Conservation (phyloP, 2,113 vertebrate species). For the Elanus axillaris region DNA sequence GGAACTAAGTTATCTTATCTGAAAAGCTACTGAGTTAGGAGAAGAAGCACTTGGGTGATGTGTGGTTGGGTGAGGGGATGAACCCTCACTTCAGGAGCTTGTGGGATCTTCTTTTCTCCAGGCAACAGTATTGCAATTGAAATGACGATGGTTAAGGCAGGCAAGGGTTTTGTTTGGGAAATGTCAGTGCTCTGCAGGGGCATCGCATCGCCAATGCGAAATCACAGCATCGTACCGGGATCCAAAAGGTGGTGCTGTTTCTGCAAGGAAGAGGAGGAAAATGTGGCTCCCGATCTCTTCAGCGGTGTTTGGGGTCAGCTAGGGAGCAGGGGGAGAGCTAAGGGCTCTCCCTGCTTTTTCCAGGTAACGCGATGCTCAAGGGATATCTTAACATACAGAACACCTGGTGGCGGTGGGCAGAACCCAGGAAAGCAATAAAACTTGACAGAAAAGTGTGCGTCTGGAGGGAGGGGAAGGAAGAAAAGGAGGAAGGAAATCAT, state of each 20-base stretch:
- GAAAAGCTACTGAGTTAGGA: background rate
- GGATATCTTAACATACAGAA: background rate
- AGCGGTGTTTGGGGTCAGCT: background rate
- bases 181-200: background rate
- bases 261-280: background rate
- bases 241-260: conserved; percentile 70
- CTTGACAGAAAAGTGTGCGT: accelerated
- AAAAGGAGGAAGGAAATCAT: background rate
- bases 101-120: background rate
- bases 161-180: background rate
- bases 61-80: background rate
- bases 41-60: background rate
- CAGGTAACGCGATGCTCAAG: accelerated
- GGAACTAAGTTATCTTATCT: conserved; percentile 26
- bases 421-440: background rate
- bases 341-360: background rate
- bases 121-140: background rate
- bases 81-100: background rate
- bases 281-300: accelerated
- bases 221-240: background rate
- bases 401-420: background rate
- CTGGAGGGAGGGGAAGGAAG: background rate
- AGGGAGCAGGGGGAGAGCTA: background rate
- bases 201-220: accelerated
- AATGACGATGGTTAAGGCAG: background rate